Base-by-base conservation (phyloP, 2,888 invertebrate species). In the Pycnomerus fuliginosus region DNA sequence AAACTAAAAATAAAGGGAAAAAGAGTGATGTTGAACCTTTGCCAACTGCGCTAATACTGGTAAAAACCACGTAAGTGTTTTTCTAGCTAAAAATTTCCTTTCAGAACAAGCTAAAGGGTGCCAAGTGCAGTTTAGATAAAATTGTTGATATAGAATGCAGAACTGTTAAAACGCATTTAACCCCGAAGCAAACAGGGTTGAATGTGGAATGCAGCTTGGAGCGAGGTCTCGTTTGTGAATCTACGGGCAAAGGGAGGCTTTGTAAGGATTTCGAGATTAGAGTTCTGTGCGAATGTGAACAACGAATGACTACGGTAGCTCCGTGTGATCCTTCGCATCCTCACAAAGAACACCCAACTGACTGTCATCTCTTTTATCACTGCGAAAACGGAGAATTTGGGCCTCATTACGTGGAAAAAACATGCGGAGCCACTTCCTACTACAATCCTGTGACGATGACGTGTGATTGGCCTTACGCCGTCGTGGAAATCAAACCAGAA, bases 181-280 rank as follows among this genome's bases (percentile, higher is more conserved):
- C 77, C 0, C 76, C 83, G 0, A 86, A 85, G 56, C 79, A 83
- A 37, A 85, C 86, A 5, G 85, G 84, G 0, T 78, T 89, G 37
- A 80, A 87, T 61, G 87, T 85, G 0, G 83, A 84, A 55, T 93
- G 93, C 65, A 84, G 83, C 53, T 65, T 89, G 42, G 82, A 86
- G 53, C 75, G 76, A 8, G 92, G 92, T 0, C 73, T 92, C 0
- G 69, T 81, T 3, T 92, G 92, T 63, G 72, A 68, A 38, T 71
- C 73, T 2, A 53, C 61, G 15, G 50, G 40, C 10, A 61, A 61
- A 40, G 55, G 57, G 2, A 47, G 53, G 33, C 60, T 70, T 1
- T 93, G 93, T 57, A 78, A 82, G 1, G 91, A 93, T 74, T 92
- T 91, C 64, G 91, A 93, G 72, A 83, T 92, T 32, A 77, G 87